Evolutionary conservation across 1,140 invertebrate genomes (phyloP).

Genomic region (Tribolium castaneum): DNA sequence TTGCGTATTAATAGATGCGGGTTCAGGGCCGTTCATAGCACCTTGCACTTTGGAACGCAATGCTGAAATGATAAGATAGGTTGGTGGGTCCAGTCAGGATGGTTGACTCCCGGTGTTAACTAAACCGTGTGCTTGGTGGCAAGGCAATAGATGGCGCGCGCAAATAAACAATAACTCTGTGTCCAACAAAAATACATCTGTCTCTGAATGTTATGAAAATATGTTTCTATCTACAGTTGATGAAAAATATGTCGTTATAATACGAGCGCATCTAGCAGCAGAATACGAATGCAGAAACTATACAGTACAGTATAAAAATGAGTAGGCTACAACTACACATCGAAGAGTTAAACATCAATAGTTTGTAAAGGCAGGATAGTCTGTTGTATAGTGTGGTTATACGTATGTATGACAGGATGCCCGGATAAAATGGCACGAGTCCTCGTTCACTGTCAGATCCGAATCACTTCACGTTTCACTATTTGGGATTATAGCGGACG

Average conservation of each 20-base stretch:
- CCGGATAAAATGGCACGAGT: conserved; percentile 54
- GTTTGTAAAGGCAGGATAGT: conserved; percentile 60
- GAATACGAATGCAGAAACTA: conserved; percentile 60
- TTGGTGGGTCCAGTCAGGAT: conserved; percentile 8
- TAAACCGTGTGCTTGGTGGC: conserved; percentile 57
- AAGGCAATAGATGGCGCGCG: conserved; percentile 62
- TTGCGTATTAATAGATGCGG: conserved; percentile 6
- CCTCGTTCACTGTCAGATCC: conserved; percentile 46
- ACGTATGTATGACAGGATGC: conserved; percentile 36
- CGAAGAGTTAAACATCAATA: conserved; percentile 61
- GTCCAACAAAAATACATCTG: conserved; percentile 60
- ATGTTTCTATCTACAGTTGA: conserved; percentile 61
- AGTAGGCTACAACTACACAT: conserved; percentile 63
- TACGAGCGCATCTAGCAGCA: conserved; percentile 56
- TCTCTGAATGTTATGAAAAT: conserved; percentile 62
- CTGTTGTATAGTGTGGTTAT: conserved; percentile 40
- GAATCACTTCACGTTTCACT: conserved; percentile 58
- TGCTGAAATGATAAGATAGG: background rate
- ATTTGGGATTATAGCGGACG: conserved; percentile 52
- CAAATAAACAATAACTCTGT: conserved; percentile 20
- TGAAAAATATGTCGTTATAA: conserved; percentile 59
- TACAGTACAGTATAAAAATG: conserved; percentile 62
- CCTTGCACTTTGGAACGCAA: background rate
- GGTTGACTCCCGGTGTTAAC: conserved; percentile 44
- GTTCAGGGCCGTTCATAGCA: conserved; percentile 20